Evolutionary conservation across 2,888 invertebrate species (phyloP), one percentile per base, ranked within the genome.

Genomic region (Leuctra nigra): DNA sequence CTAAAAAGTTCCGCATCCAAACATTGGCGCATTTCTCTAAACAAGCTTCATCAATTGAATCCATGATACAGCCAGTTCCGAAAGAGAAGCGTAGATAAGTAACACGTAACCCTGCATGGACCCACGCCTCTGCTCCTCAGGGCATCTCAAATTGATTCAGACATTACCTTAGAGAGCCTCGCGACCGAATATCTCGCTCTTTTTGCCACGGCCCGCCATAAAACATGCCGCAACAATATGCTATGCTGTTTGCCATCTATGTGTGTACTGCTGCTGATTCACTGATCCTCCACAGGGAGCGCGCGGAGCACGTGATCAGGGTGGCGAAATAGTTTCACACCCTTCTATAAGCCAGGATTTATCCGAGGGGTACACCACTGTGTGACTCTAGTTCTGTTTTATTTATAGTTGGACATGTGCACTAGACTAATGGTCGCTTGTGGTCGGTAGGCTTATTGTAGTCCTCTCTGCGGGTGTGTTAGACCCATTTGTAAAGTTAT

Each of bases 111-210:
- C 3, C 20, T n/a, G n/a, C 41, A 18, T 16, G 11, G 6, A 4
- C 41, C 20, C 41, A 41, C 41, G 35, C 57, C 41, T 36, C 23
- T 44, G 54, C 36, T 35, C 55, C 58, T 41, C 14, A 25, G 58
- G 55, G 58, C 52, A 44, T 52, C 55, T 52, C 55, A 58, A 58
- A 55, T 58, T 58, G 58, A 58, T 58, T 58, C 58, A 58, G 53
- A 55, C 58, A 55, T 29, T 29, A 29, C 29, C 29, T 29, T 11
- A 29, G 29, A 29, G 29, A 11, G 6, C 11, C 29, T 7, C 29
- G 7, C 29, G 6, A 11, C 29, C 11, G 11, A 11, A 7, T 29
- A 6, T 29, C 11, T 6, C 29, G 11, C 11, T 29, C 29, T 29
- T 29, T 11, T 29, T 11, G 29, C 29, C 6, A 29, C 11, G 11